phyloP scores from a whole-genome alignment of 2,888 invertebrate genomes.

The Andrena trimmerana region DNA sequence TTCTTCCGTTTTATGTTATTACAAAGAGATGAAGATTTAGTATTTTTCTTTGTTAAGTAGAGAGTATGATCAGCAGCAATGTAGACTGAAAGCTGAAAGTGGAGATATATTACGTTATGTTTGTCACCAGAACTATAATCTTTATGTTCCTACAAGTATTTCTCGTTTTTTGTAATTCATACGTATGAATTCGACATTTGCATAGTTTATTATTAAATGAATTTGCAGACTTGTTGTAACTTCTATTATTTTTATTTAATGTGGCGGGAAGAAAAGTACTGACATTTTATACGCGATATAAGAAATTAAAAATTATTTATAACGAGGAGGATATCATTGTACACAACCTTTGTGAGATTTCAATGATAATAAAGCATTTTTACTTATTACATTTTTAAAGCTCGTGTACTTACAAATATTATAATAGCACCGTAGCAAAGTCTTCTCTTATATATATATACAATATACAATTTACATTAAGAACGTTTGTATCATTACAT shows the following conservation, averaged over 20 bases:
- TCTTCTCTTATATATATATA: neutral
- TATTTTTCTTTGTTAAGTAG: constrained; percentile 3
- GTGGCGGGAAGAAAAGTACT: constrained; percentile 16
- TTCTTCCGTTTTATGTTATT: constrained; percentile 22
- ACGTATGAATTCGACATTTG: constrained; percentile 21
- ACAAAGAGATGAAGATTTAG: constrained; percentile 22
- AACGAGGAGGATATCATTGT: constrained; percentile 31
- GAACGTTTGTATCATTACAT: constrained; percentile 15
- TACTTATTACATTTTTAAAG: constrained; percentile 40
- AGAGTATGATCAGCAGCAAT: neutral
- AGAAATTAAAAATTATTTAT: constrained; percentile 24
- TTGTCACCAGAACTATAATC: constrained; percentile 20
- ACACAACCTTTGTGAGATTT: constrained; percentile 32
- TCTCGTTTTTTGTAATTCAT: constrained; percentile 16
- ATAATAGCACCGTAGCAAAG: constrained; percentile 12
- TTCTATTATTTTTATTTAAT: constrained; percentile 23
- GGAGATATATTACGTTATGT: constrained; percentile 10
- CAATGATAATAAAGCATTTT: constrained; percentile 52
- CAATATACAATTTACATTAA: constrained; percentile 7
- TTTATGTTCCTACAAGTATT: constrained; percentile 9
- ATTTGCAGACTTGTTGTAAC: constrained; percentile 12
- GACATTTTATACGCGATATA: constrained; percentile 28
- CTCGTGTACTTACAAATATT: constrained; percentile 17
- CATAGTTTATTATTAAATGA: constrained; percentile 41
- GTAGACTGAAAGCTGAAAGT: neutral